phyloP scores from a whole-genome alignment of 1,140 invertebrate genomes.

The Diorhabda carinulata region DNA sequence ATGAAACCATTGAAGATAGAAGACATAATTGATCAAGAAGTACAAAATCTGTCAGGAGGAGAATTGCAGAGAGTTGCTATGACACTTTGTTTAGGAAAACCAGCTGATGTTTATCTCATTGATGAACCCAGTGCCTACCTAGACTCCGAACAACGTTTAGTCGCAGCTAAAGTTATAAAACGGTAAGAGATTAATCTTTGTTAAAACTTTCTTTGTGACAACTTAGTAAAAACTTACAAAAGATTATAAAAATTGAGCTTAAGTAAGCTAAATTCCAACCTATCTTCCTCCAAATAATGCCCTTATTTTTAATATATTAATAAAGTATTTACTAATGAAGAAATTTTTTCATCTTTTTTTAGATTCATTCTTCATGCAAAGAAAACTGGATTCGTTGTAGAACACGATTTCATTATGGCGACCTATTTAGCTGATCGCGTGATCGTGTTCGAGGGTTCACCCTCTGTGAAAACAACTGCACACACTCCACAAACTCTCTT shows the following conservation, averaged over 20 bases:
- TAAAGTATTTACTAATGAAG: too few species aligned
- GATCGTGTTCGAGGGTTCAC: slow-evolving; percentile 95
- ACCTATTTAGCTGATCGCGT: slow-evolving; percentile 98
- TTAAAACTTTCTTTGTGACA: background rate
- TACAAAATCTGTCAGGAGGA: slow-evolving; percentile 98
- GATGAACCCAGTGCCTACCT: slow-evolving; percentile 99
- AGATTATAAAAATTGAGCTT: too few species aligned
- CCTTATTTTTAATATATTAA: too few species aligned
- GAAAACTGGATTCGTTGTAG: slow-evolving; percentile 98
- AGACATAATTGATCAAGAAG: slow-evolving; percentile 97
- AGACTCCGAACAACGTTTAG: slow-evolving; percentile 99
- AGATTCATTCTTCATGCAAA: slow-evolving; percentile 99
- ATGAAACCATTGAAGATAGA: slow-evolving; percentile 99
- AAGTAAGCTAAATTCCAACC: too few species aligned
- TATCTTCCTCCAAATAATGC: too few species aligned
- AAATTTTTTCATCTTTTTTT: slow-evolving; percentile 33
- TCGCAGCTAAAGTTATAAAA: slow-evolving; percentile 98
- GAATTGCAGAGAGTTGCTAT: slow-evolving; percentile 97
- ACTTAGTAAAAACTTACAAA: background rate
- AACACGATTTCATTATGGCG: slow-evolving; percentile 99
- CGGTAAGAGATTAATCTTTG: slow-evolving; percentile 54
- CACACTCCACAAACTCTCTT: slow-evolving; percentile 91
- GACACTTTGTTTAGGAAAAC: slow-evolving; percentile 94
- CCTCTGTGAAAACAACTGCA: slow-evolving; percentile 83
- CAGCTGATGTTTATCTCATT: slow-evolving; percentile 98